These are phyloP conservation scores for Holacanthella duospinosa DNA, from an alignment of 2,888 invertebrate genomes.

Conservation along the genomic window DNA sequence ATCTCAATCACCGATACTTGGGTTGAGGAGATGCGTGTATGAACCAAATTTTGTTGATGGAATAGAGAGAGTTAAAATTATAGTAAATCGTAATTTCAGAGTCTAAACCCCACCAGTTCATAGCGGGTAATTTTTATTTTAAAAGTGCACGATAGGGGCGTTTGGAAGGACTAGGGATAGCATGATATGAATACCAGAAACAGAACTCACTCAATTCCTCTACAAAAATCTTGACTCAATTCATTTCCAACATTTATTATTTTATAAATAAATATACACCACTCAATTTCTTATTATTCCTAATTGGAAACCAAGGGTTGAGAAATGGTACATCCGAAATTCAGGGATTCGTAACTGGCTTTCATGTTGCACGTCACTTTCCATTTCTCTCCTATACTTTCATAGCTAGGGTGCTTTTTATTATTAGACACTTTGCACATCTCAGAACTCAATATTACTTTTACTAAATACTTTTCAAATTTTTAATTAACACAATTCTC, in stretches of 20 bases:
- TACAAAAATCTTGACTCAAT: not conserved
- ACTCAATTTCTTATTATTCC: slow-evolving; percentile 3
- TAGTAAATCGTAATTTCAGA: not conserved
- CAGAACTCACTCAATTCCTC: not conserved
- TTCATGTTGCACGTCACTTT: slow-evolving; percentile 1
- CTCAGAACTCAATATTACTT: no score
- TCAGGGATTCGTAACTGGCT: not conserved
- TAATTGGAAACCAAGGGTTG: slow-evolving; percentile 2
- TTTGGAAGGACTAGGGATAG: not conserved
- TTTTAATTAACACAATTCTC: no score
- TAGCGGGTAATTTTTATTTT: not conserved
- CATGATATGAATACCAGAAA: not conserved
- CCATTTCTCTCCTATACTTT: no score
- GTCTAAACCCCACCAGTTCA: not conserved
- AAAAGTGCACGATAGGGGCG: slow-evolving; percentile 3
- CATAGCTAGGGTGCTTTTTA: no score
- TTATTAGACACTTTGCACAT: no score
- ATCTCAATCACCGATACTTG: not conserved
- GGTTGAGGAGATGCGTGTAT: not conserved
- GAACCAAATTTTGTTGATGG: not conserved
- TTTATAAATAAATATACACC: not conserved
- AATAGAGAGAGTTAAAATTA: not conserved
- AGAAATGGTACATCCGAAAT: not conserved
- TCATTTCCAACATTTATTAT: slow-evolving; percentile 2
- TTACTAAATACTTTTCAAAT: no score